Conservation (phyloP, 1,140 invertebrate genomes). For the Colletes gigas region DNA sequence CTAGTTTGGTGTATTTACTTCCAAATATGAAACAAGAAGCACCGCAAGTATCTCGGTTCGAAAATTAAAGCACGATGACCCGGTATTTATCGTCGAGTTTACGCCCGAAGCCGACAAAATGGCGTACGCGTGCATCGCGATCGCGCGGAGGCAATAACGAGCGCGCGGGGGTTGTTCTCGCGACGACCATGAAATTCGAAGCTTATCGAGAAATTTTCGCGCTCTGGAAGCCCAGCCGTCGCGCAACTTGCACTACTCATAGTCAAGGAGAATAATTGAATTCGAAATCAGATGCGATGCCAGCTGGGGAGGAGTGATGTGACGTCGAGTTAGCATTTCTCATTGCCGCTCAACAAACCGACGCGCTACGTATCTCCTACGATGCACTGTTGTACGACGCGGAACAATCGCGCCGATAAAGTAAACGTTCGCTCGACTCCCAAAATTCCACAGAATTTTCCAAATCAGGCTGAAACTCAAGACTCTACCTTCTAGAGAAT, state of each 20-base stretch:
- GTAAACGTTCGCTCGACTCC: not conserved
- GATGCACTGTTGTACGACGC: not conserved
- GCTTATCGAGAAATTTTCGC: conserved; percentile 4
- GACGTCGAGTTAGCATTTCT: conserved; percentile 58
- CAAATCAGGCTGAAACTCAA: too few species aligned
- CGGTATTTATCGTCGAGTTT: too few species aligned
- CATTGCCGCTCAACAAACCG: conserved; percentile 20
- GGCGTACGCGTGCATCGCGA: not conserved
- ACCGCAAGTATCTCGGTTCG: too few species aligned
- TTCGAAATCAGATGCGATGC: conserved; percentile 66
- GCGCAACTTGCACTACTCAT: not conserved
- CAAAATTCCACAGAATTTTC: too few species aligned
- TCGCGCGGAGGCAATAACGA: too few species aligned
- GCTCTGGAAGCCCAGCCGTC: not conserved
- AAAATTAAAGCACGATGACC: too few species aligned
- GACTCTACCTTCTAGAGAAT: too few species aligned
- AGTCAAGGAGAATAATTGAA: conserved; percentile 56
- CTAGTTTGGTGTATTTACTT: too few species aligned
- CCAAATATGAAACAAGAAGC: too few species aligned
- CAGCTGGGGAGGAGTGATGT: conserved; percentile 57
- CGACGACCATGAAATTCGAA: not conserved
- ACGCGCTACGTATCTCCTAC: not conserved
- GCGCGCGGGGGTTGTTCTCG: too few species aligned
- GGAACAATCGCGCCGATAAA: conserved; percentile 19
- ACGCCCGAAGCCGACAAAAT: too few species aligned